phyloP scores from a whole-genome alignment of 92 coral and sea anemone genomes.

The Galaxea fascicularis region DNA sequence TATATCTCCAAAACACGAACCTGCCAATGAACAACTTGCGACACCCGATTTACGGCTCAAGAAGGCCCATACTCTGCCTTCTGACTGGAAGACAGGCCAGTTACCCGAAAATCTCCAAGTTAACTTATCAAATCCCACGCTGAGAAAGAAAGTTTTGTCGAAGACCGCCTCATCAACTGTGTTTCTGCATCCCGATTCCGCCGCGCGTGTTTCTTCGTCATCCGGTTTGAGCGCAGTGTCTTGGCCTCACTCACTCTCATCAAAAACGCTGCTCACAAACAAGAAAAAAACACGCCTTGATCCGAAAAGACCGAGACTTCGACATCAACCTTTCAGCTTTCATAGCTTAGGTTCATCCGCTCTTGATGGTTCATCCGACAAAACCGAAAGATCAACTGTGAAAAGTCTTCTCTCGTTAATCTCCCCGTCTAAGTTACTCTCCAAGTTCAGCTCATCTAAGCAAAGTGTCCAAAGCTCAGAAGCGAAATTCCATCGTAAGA shows the following conservation, averaged over 20 bases:
- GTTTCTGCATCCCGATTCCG: constrained; percentile 38
- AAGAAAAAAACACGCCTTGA: not conserved
- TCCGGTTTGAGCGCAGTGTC: constrained; percentile 27
- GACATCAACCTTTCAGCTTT: constrained; percentile 4
- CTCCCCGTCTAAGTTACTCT: constrained; percentile 56
- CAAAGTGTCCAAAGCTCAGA: constrained; percentile 50
- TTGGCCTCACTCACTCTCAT: not conserved
- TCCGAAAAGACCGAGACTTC: not conserved
- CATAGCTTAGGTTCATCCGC: constrained; percentile 32
- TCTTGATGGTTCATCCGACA: constrained; percentile 20
- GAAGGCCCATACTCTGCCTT: not conserved
- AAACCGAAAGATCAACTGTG: constrained; percentile 22
- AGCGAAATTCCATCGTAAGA: constrained; percentile 34
- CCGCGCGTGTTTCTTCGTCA: constrained; percentile 19
- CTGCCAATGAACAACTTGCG: not conserved
- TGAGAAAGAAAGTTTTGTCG: not conserved
- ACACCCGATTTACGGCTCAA: constrained; percentile 32
- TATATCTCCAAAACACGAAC: not conserved
- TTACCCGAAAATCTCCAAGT: not conserved
- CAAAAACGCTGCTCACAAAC: not conserved
- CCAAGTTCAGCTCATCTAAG: constrained; percentile 40
- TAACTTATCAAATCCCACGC: not conserved
- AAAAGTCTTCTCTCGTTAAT: constrained; percentile 71
- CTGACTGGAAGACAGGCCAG: not conserved
- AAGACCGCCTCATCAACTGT: constrained; percentile 2